These are phyloP conservation scores for Acronicta psi DNA, from an alignment of 2,888 invertebrate genomes.

Conservation along the genomic window DNA sequence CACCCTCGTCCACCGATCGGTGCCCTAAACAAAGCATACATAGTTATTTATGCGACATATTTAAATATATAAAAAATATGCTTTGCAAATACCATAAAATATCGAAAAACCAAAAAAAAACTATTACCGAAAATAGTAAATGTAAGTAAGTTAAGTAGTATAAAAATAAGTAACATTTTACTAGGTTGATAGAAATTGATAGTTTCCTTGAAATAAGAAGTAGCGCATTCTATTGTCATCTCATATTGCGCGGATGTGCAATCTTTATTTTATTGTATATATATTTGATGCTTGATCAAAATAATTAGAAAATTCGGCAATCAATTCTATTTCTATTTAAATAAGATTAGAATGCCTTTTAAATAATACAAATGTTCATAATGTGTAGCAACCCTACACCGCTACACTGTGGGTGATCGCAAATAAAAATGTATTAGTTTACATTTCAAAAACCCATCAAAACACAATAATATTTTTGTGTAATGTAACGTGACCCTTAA, in stretches of 20 bases:
- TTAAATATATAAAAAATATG: not conserved
- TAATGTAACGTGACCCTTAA: constrained; percentile 57
- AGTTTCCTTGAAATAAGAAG: too few species aligned
- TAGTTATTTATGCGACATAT: constrained; percentile 28
- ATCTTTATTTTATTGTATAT: too few species aligned
- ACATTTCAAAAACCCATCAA: constrained; percentile 44
- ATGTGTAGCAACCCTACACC: constrained; percentile 20
- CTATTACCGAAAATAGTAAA: too few species aligned
- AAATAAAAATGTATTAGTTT: constrained; percentile 51
- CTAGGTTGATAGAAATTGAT: too few species aligned
- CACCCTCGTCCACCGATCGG: constrained; percentile 83
- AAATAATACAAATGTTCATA: constrained; percentile 9
- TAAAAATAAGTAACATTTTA: too few species aligned
- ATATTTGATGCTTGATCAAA: too few species aligned
- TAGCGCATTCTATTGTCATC: too few species aligned
- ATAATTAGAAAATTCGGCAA: too few species aligned
- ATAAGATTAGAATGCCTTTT: not conserved
- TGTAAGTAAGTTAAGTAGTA: too few species aligned
- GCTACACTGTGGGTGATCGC: constrained; percentile 41
- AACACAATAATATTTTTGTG: constrained; percentile 54
- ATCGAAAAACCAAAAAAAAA: too few species aligned
- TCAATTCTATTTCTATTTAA: not conserved
- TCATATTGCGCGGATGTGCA: too few species aligned
- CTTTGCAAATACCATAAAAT: not conserved
- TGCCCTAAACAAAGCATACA: constrained; percentile 77